Evolutionary conservation across 2,797 vertebrate species (phyloP).

Genomic region (Manis javanica): DNA sequence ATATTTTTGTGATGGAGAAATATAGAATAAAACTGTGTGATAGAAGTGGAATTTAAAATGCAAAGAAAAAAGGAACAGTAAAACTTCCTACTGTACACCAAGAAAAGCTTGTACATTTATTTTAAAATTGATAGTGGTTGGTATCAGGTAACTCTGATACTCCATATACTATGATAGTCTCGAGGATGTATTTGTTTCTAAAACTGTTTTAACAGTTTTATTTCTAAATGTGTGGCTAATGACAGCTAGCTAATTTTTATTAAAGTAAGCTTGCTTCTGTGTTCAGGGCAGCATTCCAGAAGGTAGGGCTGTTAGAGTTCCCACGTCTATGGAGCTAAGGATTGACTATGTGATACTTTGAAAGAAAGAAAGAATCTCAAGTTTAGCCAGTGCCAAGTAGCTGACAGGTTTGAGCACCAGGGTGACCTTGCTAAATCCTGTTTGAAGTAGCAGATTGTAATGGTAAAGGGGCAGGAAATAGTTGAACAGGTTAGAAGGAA

Average conservation of each 20-base stretch:
- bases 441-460: constrained; percentile 61
- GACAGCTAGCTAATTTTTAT: constrained; percentile 30
- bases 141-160: neutral
- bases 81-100: neutral
- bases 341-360: neutral
- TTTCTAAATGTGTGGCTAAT: constrained; percentile 18
- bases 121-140: constrained; percentile 36
- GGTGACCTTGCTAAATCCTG: constrained; percentile 58
- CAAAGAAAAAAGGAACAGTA: neutral
- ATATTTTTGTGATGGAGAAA: neutral
- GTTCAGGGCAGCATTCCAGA: neutral
- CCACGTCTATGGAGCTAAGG: neutral
- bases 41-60: neutral
- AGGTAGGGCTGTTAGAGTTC: neutral
- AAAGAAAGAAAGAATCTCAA: neutral
- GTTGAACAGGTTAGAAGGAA: constrained; percentile 59
- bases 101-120: neutral
- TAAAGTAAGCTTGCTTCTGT: neutral
- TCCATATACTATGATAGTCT: neutral
- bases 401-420: constrained; percentile 38
- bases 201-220: neutral
- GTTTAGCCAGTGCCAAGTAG: constrained; percentile 33
- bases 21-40: neutral
- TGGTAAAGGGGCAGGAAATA: constrained; percentile 52
- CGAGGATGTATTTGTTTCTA: constrained; percentile 1